Evolutionary conservation across 2,888 invertebrate species (phyloP), one percentile per base, ranked within the genome.

Genomic region (Dyspetes luteomarginatus): DNA sequence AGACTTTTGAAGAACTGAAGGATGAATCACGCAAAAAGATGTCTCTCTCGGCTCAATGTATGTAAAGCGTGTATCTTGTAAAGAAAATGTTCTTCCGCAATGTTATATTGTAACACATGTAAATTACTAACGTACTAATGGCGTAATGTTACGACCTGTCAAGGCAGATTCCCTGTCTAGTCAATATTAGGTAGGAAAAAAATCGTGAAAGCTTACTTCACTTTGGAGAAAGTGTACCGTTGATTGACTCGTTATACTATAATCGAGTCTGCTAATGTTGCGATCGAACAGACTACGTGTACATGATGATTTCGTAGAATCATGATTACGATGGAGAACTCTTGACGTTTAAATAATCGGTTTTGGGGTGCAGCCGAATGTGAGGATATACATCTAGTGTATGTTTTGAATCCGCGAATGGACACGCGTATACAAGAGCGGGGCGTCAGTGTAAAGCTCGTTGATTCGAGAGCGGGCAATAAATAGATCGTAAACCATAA

Each of bases 401-500:
- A n/a, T n/a, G n/a, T n/a, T n/a, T n/a, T 15, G 30, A 69, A 78
- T 58, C 52, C 9, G 50, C 56, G 56, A 73, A 80, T 52, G 77
- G 81, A 75, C 64, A 73, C 56, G 72, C 62, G 74, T 79, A 75
- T 79, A 83, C 82, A 82, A 82, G 77, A 71, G 81, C 72, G 81
- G 67, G 76, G 72, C 76, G 78, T 83, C 82, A 75, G 78, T 85
- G 83, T 85, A 85, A 85, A 84, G 75, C 71, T 82, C 84, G 84
- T 85, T 84, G 85, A 84, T 86, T 85, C 84, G 83, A 68, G 64
- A 55, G 56, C 81, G 73, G 84, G 84, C 81, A 72, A 77, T 81
- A 81, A 82, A 82, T 82, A 91, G 89, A 91, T 92, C 91, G 90
- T 91, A 91, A 91, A 92, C 89, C 88, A 88, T 89, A 87, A 88